Conservation (phyloP, 1,140 invertebrate species). For the Kradibia gibbosae region DNA sequence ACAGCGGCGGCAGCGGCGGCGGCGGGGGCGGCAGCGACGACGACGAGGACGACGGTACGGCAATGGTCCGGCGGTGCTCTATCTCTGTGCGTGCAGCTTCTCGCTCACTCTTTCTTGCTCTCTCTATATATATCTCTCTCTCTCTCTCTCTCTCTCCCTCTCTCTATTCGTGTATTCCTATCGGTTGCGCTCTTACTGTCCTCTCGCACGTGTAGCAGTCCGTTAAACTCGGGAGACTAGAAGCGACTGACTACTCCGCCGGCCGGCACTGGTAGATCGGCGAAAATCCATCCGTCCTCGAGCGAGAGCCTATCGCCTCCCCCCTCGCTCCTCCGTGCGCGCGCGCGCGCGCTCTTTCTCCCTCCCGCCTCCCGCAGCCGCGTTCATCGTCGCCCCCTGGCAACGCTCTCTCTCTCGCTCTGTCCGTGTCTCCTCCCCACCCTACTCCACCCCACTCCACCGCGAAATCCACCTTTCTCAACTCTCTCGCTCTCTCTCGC, state of each 20-base stretch:
- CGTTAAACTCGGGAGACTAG: constrained; percentile 65
- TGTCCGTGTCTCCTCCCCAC: not conserved
- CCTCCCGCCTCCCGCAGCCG: not conserved
- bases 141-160: too few species aligned
- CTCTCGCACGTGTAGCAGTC: constrained; percentile 54
- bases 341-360: constrained; percentile 49
- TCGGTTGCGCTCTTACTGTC: too few species aligned
- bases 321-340: constrained; percentile 19
- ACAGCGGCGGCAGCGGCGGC: not conserved
- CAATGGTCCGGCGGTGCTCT: too few species aligned
- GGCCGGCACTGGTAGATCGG: constrained; percentile 42
- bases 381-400: constrained; percentile 31
- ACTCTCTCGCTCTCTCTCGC: not conserved
- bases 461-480: not conserved
- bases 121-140: too few species aligned
- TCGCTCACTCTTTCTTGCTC: too few species aligned
- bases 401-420: constrained; percentile 28
- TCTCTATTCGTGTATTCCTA: too few species aligned
- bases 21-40: not conserved
- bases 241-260: constrained; percentile 63
- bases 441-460: not conserved
- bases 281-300: constrained; percentile 54
- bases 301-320: constrained; percentile 19
- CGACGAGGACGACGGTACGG: not conserved
- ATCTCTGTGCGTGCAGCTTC: too few species aligned